phyloP scores from a whole-genome alignment of 2,797 vertebrate species.

The Melanotaenia pygmaea region DNA sequence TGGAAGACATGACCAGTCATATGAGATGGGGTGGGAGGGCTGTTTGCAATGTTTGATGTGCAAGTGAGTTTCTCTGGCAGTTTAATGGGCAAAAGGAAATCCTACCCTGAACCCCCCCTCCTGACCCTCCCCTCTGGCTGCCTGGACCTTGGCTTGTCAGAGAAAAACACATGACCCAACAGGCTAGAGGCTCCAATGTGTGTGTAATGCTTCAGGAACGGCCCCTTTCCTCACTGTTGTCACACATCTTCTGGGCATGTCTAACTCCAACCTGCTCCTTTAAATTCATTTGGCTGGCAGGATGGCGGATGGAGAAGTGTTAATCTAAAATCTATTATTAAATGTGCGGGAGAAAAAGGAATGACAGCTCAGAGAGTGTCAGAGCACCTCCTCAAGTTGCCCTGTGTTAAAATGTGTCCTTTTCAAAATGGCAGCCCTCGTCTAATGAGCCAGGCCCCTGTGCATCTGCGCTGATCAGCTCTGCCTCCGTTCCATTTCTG shows the following conservation, averaged over 20 bases:
- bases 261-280: slow-evolving; percentile 12
- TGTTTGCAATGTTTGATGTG: slow-evolving; percentile 47
- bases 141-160: slow-evolving; percentile 57
- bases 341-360: background rate
- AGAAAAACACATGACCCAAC: slow-evolving; percentile 63
- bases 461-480: slow-evolving; percentile 32
- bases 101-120: background rate
- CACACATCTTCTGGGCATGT: slow-evolving; percentile 42
- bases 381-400: slow-evolving; percentile 28
- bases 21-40: slow-evolving; percentile 40
- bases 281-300: slow-evolving; percentile 5
- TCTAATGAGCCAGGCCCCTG: slow-evolving; percentile 49
- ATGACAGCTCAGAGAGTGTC: slow-evolving; percentile 9
- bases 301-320: background rate
- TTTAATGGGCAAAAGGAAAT: slow-evolving; percentile 56
- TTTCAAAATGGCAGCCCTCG: slow-evolving; percentile 65
- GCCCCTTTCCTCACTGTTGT: slow-evolving; percentile 36
- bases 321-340: slow-evolving; percentile 39
- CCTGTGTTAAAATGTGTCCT: slow-evolving; percentile 56
- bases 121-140: slow-evolving; percentile 9
- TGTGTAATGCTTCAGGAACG: slow-evolving; percentile 40
- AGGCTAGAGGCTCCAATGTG: slow-evolving; percentile 42
- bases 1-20: slow-evolving; percentile 47
- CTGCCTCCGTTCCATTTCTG: slow-evolving; percentile 51
- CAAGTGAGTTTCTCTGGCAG: slow-evolving; percentile 48